A percentile compares a stretch with the other conserved stretches of the same genome.
Evolutionary conservation across 2,113 vertebrate genomes (phyloP).

Genomic region (Orycteropus afer): DNA sequence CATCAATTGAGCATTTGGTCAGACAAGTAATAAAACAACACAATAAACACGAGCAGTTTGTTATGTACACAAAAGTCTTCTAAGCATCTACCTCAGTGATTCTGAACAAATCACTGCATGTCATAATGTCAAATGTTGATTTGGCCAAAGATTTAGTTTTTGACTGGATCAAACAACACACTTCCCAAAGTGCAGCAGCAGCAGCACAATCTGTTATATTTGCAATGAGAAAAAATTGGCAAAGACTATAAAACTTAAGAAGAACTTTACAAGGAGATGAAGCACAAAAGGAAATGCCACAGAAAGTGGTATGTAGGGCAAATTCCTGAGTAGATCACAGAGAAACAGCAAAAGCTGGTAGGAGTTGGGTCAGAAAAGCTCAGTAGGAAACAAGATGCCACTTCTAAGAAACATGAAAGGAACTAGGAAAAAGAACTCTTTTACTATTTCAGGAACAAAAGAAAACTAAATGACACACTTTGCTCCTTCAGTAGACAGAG

Average conservation of each 20-base stretch:
- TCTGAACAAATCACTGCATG: slow-evolving; percentile 31
- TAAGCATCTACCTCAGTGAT: background rate
- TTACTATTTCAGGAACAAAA: slow-evolving; percentile 81
- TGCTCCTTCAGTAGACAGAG: slow-evolving; percentile 26
- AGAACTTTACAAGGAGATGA: slow-evolving; percentile 73
- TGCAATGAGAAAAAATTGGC: slow-evolving; percentile 66
- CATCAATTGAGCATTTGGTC: background rate
- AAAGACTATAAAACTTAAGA: slow-evolving; percentile 67
- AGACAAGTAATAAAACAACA: background rate
- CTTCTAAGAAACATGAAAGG: slow-evolving; percentile 74
- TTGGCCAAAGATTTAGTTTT: slow-evolving; percentile 59
- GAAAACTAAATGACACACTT: slow-evolving; percentile 72
- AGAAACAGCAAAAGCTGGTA: slow-evolving; percentile 71
- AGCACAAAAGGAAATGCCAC: slow-evolving; percentile 70
- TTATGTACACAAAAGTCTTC: background rate
- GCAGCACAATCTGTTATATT: slow-evolving; percentile 61
- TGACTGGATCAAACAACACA: slow-evolving; percentile 49
- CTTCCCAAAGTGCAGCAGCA: slow-evolving; percentile 4
- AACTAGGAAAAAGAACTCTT: slow-evolving; percentile 65
- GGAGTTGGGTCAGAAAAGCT: slow-evolving; percentile 75
- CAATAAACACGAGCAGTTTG: background rate
- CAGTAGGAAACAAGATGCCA: slow-evolving; percentile 77
- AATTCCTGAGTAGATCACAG: slow-evolving; percentile 75
- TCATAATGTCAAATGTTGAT: slow-evolving; percentile 31
- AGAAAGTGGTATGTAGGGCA: slow-evolving; percentile 76